Evolutionary conservation across 2,113 vertebrate species (phyloP), one percentile per base, ranked within the genome.

Genomic region (Nothoprocta pentlandii): DNA sequence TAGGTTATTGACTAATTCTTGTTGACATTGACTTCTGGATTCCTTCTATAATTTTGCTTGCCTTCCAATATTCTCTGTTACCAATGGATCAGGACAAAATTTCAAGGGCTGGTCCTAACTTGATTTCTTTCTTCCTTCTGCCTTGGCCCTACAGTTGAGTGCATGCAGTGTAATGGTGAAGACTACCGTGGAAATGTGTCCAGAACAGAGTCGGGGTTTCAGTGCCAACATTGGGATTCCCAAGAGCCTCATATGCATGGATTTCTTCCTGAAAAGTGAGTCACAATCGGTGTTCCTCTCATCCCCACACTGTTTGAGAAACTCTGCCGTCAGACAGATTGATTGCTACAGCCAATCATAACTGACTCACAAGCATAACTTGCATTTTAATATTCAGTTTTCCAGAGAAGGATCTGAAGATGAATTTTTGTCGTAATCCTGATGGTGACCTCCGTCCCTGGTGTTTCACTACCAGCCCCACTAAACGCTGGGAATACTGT

Each of bases 401-500:
- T 87, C 98, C 99, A 81, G 98, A 94, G 32, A 99, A 99, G 96
- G 98, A 99, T 89, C 95, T 99, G 61, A 98, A 97, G 91, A 97
- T 94, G 89, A 99, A 99, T 97, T 99, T 98, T 76, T 99, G 99
- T 73, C 98, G 99, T 20, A 99, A 99, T 94, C 99, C 99, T 1
- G 99, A 99, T 17, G 99, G 98, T 5, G 99, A 99, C 68, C 98
- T 98, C 47, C 96, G 94, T 3, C 99, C 99, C 0, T 99, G 99
- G 99, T 99, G 99, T 84, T 99, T 99, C 80, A 99, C 99, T 82
- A 98, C 89, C 3, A 97, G 80, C 79, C 82, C 83, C 0, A 80
- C 83, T 44, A 99, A 98, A 87, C 98, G 99, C 63, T 99, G 99
- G 99, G 99, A 99, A 54, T 98, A 96, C 87, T 99, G 99, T 84